Evolutionary conservation across 2,113 vertebrate species (phyloP).

Genomic region (Lophura nycthemera): DNA sequence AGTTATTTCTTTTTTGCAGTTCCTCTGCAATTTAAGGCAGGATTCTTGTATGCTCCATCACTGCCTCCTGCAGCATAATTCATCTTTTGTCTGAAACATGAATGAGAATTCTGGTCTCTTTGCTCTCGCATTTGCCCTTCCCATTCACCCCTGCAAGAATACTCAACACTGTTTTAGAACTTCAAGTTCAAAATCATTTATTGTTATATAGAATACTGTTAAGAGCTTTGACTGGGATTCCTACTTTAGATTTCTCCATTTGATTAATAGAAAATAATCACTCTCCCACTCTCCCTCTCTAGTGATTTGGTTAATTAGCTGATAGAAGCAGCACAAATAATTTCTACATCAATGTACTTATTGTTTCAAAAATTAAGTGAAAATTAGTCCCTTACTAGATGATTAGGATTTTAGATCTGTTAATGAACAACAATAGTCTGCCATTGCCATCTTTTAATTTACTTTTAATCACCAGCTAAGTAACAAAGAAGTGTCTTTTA

Average conservation of each 20-base stretch:
- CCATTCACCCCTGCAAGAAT: not conserved
- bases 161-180: not conserved
- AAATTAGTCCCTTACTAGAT: slow-evolving; percentile 84
- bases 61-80: not conserved
- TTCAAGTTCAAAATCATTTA: slow-evolving; percentile 43
- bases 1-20: not conserved
- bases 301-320: slow-evolving; percentile 82
- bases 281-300: slow-evolving; percentile 61
- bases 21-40: not conserved
- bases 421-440: slow-evolving; percentile 84
- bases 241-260: slow-evolving; percentile 73
- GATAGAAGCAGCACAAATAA: slow-evolving; percentile 79
- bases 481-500: slow-evolving; percentile 86
- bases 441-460: slow-evolving; percentile 84
- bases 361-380: slow-evolving; percentile 85
- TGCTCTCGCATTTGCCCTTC: slow-evolving; percentile 23
- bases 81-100: slow-evolving; percentile 23
- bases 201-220: slow-evolving; percentile 46
- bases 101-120: slow-evolving; percentile 22
- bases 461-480: slow-evolving; percentile 87
- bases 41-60: not conserved
- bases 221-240: slow-evolving; percentile 64
- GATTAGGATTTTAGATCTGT: slow-evolving; percentile 81
- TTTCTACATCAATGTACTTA: slow-evolving; percentile 80
- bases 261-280: slow-evolving; percentile 81